Evolutionary conservation across 2,797 vertebrate genomes (phyloP).

Genomic region (Acrocephalus scirpaceus): DNA sequence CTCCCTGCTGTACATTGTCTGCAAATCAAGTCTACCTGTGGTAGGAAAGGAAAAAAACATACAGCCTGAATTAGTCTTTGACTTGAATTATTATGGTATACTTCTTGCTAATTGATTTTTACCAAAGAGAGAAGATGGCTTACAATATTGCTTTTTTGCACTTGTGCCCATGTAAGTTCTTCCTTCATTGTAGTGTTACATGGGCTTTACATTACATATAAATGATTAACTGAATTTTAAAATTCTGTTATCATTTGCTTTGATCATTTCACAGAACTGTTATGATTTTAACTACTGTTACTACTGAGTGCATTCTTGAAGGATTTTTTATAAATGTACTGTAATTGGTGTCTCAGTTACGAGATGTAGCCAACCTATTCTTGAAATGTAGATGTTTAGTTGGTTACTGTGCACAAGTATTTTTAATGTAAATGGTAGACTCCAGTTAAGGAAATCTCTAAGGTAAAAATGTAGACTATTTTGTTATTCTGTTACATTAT

Average conservation of each 20-base stretch:
- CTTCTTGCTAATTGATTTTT: constrained; percentile 46
- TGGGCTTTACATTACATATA: background rate
- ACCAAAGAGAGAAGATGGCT: constrained; percentile 49
- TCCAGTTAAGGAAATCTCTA: background rate
- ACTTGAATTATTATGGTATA: constrained; percentile 39
- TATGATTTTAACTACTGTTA: constrained; percentile 40
- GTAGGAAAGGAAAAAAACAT: background rate
- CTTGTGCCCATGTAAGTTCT: constrained; percentile 39
- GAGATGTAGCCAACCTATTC: background rate
- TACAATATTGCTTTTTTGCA: constrained; percentile 50
- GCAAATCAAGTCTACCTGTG: background rate
- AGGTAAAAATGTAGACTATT: background rate
- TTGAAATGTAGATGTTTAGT: background rate
- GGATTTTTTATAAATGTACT: constrained; percentile 43
- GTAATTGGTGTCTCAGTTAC: constrained; percentile 43
- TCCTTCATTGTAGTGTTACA: constrained; percentile 31
- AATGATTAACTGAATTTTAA: constrained; percentile 12
- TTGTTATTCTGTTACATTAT: constrained; percentile 15
- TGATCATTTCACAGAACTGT: background rate
- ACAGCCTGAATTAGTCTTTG: constrained; percentile 15
- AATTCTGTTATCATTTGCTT: constrained; percentile 42
- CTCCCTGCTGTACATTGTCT: background rate
- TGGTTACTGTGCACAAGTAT: background rate
- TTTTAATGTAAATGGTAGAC: background rate
- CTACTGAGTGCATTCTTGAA: constrained; percentile 29